Evolutionary conservation across 1,140 invertebrate species (phyloP), one percentile per base, ranked within the genome.

Genomic region (Sogatella furcifera): DNA sequence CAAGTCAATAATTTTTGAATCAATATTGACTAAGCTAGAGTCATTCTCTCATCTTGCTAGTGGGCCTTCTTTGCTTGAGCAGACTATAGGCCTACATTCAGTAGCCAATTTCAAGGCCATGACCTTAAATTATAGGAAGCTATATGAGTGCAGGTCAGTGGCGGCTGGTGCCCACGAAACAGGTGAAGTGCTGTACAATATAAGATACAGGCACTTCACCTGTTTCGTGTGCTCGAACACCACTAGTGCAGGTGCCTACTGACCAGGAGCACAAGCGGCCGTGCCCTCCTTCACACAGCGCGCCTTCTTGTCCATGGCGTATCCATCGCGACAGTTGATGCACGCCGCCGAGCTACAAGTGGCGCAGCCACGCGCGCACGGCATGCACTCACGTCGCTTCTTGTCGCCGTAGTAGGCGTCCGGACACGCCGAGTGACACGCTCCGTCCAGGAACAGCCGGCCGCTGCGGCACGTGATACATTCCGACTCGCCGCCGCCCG

Each of bases 331-430:
- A 70, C 88, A 90, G 17, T 80, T 80, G 8, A 82, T 76, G 71
- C 89, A 91, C 28, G 78, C 72, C 31, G 76, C 75, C 5, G 77
- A 81, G 43, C 81, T 81, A 68, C 89, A 90, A 13, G 82, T 81
- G 6, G 78, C 77, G 68, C 88, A 91, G 49, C 88, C 86, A 2
- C 82, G 77, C 1, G 85, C 80, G 73, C 89, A 90, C 56, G 77
- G 75, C 59, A 86, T 74, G 66, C 89, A 90, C 71, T 89, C 88
- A 56, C 82, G 78, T 41, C 86, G 78, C 62, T 88, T 85, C 62
- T 84, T 84, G 65, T 90, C 87, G 0, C 82, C 80, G 71, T 81
- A 88, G 67, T 82, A 85, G 9, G 84, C 84, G 38, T 76, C 76
- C 1, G 87, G 86, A 69, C 88, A 92, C 17, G 78, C 71, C 13